These are phyloP conservation scores for Microchrysa polita DNA, from an alignment of 2,888 invertebrate genomes.

Conservation along the genomic window DNA sequence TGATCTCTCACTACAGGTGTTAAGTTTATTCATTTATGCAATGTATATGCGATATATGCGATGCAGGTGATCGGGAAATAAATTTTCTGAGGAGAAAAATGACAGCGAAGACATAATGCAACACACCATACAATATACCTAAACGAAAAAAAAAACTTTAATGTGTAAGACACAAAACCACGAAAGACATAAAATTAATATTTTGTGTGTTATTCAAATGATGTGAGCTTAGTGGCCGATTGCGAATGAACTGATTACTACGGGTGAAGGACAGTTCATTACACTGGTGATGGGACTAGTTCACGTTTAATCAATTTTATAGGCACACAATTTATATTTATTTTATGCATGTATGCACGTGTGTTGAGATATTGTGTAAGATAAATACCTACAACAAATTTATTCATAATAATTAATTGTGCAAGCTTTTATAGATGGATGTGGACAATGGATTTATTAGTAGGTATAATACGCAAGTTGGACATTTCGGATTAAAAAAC, in stretches of 20 bases:
- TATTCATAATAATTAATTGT: too few species aligned
- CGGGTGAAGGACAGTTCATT: constrained; percentile 32
- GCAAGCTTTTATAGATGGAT: too few species aligned
- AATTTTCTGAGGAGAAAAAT: constrained; percentile 20
- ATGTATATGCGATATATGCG: constrained; percentile 26
- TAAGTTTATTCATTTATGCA: constrained; percentile 26
- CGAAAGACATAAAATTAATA: constrained; percentile 19
- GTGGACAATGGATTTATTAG: too few species aligned
- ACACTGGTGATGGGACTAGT: not conserved
- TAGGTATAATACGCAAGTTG: too few species aligned
- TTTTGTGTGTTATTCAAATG: constrained; percentile 41
- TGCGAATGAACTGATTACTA: constrained; percentile 30
- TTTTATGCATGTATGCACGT: too few species aligned
- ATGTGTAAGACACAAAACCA: constrained; percentile 25
- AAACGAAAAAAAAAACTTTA: constrained; percentile 4
- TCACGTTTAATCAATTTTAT: too few species aligned
- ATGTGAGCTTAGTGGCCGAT: constrained; percentile 11
- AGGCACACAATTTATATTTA: too few species aligned
- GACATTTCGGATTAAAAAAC: too few species aligned
- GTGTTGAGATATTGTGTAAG: too few species aligned
- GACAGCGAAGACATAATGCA: too few species aligned
- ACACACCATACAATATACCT: too few species aligned
- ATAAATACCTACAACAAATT: too few species aligned
- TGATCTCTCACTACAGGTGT: constrained; percentile 44
- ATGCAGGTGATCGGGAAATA: constrained; percentile 40